Base-by-base conservation (phyloP, 1,140 invertebrate genomes). In the Diplogasteroides magnus region DNA sequence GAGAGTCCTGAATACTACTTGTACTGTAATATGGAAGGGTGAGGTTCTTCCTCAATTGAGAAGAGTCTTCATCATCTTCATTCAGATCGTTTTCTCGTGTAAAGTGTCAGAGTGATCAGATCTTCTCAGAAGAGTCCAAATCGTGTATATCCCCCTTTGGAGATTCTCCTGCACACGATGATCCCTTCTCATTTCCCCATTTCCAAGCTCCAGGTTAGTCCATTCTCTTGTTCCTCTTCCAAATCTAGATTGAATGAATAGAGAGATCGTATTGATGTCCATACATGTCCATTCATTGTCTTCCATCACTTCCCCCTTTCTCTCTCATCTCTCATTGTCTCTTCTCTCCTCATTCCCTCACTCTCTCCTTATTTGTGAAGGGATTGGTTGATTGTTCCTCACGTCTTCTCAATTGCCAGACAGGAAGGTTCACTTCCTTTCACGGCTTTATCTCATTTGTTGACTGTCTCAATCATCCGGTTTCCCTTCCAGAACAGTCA, bases 151-250 rank as follows among this genome's bases (percentile, higher is more conserved):
- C 64, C 6, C 23, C 67, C 19, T 57, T 48, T 37, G 55, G 60
- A 26, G 56, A 25, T 19, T 56, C 71, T 26, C 72, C 71, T 60
- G 60, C 67, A 55, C 57, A 61, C 31, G 68, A 64, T 29, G 74
- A 74, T 69, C 69, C 70, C 56, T 65, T 83, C 60, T 59, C 80
- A 19, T 48, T 70, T 28, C 81, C 79, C 13, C 79, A 82, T 62
- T 80, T 76, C 62, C 78, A 80, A 69, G 78, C 78, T 23, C 78
- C 78, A 26, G 77, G 77, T 80, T 56, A 11, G 37, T 56, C 60
- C n/a, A 57, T 62, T 62, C 0, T 29, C 37, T n/a, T n/a, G n/a
- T n/a, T n/a, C n/a, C n/a, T n/a, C n/a, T n/a, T n/a, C n/a, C n/a
- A n/a, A n/a, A n/a, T n/a, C n/a, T n/a, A 25, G 11, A 62, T 63